phyloP scores from a whole-genome alignment of 2,888 invertebrate genomes.

The Melanargia galathea region DNA sequence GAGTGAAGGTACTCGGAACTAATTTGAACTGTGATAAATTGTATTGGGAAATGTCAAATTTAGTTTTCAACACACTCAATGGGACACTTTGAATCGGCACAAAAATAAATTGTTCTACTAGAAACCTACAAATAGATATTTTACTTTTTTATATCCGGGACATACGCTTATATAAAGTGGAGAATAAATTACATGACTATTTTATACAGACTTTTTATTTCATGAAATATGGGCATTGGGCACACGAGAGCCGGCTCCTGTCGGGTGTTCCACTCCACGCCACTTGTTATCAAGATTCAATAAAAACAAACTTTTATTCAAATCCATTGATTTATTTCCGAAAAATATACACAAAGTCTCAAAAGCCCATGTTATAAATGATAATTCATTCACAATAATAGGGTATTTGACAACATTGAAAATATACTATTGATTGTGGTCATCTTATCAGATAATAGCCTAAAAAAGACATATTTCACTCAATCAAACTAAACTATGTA shows the following conservation, averaged over 20 bases:
- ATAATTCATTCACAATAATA: neutral
- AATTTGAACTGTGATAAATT: no score
- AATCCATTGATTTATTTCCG: slow-evolving; percentile 68
- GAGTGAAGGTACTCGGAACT: no score
- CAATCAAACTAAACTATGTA: no score
- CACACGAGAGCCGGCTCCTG: no score
- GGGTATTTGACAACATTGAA: no score
- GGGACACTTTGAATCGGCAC: neutral
- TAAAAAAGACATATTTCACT: no score
- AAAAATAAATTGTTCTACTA: neutral
- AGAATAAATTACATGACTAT: slow-evolving; percentile 12
- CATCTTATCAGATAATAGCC: no score
- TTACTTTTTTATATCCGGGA: neutral
- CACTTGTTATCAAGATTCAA: no score
- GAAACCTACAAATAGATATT: neutral
- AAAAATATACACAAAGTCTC: slow-evolving; percentile 57
- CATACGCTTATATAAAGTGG: slow-evolving; percentile 24
- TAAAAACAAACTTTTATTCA: slow-evolving; percentile 39
- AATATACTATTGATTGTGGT: no score
- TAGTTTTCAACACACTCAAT: no score
- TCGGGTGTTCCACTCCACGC: no score
- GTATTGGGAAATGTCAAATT: no score
- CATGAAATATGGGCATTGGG: neutral
- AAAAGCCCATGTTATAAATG: slow-evolving; percentile 54
- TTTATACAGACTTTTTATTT: slow-evolving; percentile 21